These are phyloP conservation scores for Malurus leucopterus DNA, from an alignment of 2,797 vertebrate genomes.

Conservation along the genomic window DNA sequence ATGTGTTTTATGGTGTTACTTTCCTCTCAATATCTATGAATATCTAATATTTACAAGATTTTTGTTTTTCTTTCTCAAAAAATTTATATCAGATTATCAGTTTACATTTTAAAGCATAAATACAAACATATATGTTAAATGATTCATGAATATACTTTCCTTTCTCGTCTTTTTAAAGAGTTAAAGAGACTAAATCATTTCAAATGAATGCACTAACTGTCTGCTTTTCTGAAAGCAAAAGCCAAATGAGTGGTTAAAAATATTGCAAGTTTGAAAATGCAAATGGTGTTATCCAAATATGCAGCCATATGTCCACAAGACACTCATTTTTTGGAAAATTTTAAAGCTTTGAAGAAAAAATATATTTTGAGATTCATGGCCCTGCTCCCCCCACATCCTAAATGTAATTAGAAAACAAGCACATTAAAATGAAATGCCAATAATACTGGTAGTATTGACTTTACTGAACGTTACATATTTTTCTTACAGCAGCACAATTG, in stretches of 20 bases:
- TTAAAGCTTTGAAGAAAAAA: constrained; percentile 74
- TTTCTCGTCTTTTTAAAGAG: constrained; percentile 59
- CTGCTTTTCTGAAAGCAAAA: constrained; percentile 78
- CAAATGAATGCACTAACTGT: constrained; percentile 74
- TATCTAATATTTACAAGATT: constrained; percentile 35
- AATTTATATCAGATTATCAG: constrained; percentile 46
- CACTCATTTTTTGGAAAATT: constrained; percentile 70
- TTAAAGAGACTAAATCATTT: constrained; percentile 72
- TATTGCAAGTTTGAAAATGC: constrained; percentile 80
- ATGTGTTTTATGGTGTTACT: background rate
- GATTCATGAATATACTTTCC: constrained; percentile 54
- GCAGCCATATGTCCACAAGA: constrained; percentile 82
- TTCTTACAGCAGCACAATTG: constrained; percentile 35
- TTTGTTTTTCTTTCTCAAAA: constrained; percentile 28
- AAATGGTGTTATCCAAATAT: constrained; percentile 82
- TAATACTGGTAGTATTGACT: constrained; percentile 10
- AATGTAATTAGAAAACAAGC: constrained; percentile 25
- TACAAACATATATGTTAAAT: constrained; percentile 60
- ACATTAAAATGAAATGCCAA: constrained; percentile 50
- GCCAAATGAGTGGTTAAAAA: constrained; percentile 78
- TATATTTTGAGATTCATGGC: constrained; percentile 67
- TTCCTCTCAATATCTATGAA: constrained; percentile 4
- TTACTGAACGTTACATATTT: constrained; percentile 39
- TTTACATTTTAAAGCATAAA: constrained; percentile 51
- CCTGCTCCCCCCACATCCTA: background rate